phyloP scores from a whole-genome alignment of 53 echinoderm and acorn worm genomes.

The Actinopyga echinites region DNA sequence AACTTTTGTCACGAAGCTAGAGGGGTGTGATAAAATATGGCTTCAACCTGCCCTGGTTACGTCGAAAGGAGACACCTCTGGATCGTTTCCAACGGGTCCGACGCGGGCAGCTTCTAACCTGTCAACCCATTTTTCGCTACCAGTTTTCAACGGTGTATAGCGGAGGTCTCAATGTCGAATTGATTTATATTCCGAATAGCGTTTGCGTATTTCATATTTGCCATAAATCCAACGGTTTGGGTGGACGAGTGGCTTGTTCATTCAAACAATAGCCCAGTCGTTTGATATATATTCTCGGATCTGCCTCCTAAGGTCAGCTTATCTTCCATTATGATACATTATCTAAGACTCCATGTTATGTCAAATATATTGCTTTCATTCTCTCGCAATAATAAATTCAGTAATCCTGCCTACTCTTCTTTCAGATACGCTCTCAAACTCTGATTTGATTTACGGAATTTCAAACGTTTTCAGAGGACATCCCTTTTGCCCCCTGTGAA shows the following conservation, averaged over 20 bases:
- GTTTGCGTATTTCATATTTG: slow-evolving; percentile 29
- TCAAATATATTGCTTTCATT: not conserved
- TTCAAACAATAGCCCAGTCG: slow-evolving; percentile 10
- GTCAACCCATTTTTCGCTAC: no score
- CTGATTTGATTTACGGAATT: no score
- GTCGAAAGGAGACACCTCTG: not conserved
- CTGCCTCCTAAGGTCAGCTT: not conserved
- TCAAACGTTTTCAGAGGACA: no score
- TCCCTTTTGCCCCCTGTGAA: no score
- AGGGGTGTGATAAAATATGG: not conserved
- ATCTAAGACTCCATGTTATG: slow-evolving; percentile 3
- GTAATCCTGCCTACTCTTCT: no score
- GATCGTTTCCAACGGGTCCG: no score
- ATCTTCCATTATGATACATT: slow-evolving; percentile 14
- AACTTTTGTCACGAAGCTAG: not conserved
- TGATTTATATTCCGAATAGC: no score
- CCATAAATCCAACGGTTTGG: slow-evolving; percentile 23
- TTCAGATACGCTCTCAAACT: no score
- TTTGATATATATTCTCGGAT: slow-evolving; percentile 12
- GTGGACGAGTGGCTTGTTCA: slow-evolving; percentile 22
- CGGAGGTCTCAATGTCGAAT: no score
- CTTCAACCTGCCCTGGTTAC: slow-evolving; percentile 23
- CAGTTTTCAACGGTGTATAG: no score
- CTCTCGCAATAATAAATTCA: slow-evolving; percentile 4
- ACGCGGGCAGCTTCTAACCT: no score